Evolutionary conservation across 1,140 invertebrate species (phyloP).

Genomic region (Pogonus chalceus): DNA sequence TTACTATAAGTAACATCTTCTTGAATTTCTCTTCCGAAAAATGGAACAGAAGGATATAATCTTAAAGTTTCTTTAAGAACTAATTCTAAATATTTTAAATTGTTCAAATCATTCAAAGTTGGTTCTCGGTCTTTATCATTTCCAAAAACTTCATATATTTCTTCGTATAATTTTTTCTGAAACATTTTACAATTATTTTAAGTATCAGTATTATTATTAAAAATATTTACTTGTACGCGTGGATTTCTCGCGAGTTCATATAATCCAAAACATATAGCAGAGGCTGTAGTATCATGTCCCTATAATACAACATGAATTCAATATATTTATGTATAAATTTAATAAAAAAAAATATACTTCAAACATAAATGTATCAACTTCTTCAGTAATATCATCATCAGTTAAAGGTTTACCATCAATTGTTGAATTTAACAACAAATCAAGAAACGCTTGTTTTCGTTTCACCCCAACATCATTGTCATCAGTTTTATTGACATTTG

Average conservation of each 20-base stretch:
- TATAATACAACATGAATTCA: background rate
- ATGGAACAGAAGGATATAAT: background rate
- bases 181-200: background rate
- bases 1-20: background rate
- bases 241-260: slow-evolving; percentile 47
- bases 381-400: slow-evolving; percentile 56
- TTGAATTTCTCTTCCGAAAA: background rate
- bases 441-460: slow-evolving; percentile 50
- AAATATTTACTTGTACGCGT: slow-evolving; percentile 38
- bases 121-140: background rate
- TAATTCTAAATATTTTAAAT: background rate
- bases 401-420: slow-evolving; percentile 43
- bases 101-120: background rate
- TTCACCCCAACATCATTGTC: slow-evolving; percentile 28
- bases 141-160: background rate
- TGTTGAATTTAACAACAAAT: slow-evolving; percentile 54
- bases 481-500: background rate
- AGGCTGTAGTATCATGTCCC: slow-evolving; percentile 54
- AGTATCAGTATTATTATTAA: background rate
- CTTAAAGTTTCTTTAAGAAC: background rate
- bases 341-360: slow-evolving; percentile 40
- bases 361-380: slow-evolving; percentile 72
- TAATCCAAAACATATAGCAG: slow-evolving; percentile 45
- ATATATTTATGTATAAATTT: background rate
- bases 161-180: background rate